Evolutionary conservation across 2,888 invertebrate genomes (phyloP).

Genomic region (Panorpa germanica): DNA sequence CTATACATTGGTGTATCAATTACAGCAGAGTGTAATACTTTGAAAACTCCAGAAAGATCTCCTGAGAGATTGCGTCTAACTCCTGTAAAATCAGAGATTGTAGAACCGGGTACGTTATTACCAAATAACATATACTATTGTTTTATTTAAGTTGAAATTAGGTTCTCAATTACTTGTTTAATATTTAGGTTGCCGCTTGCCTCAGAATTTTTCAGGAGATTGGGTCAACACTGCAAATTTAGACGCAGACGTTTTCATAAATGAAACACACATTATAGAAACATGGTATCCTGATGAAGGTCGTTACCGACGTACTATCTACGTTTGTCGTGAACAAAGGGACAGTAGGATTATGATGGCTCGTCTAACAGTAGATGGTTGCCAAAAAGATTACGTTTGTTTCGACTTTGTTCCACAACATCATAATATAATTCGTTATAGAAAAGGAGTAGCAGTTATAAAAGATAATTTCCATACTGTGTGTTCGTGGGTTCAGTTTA

Average conservation of each 20-base stretch:
- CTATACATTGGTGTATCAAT: slow-evolving; percentile 82
- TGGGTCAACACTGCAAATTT: slow-evolving; percentile 98
- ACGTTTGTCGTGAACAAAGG: slow-evolving; percentile 83
- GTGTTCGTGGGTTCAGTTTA: slow-evolving; percentile 87
- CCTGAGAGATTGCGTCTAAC: slow-evolving; percentile 75
- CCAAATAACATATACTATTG: slow-evolving; percentile 10
- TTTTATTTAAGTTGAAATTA: slow-evolving; percentile 57
- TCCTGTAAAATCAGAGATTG: slow-evolving; percentile 35
- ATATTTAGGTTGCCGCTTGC: slow-evolving; percentile 79
- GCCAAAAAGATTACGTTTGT: slow-evolving; percentile 94
- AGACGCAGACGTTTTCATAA: slow-evolving; percentile 84
- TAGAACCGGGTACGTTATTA: slow-evolving; percentile 1
- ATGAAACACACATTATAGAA: slow-evolving; percentile 92
- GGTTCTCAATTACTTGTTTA: too few species aligned
- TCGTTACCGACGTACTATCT: slow-evolving; percentile 72
- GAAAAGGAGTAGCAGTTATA: slow-evolving; percentile 74
- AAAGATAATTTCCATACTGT: slow-evolving; percentile 82
- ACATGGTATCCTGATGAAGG: slow-evolving; percentile 88
- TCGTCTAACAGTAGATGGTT: slow-evolving; percentile 83
- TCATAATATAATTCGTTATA: slow-evolving; percentile 85
- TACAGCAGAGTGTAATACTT: slow-evolving; percentile 79
- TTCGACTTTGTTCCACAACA: slow-evolving; percentile 92
- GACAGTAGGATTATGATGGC: slow-evolving; percentile 92
- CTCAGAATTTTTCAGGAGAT: slow-evolving; percentile 82
- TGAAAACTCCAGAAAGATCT: slow-evolving; percentile 86